Conservation (phyloP, 2,113 vertebrate species). For the Brachirus orientalis region DNA sequence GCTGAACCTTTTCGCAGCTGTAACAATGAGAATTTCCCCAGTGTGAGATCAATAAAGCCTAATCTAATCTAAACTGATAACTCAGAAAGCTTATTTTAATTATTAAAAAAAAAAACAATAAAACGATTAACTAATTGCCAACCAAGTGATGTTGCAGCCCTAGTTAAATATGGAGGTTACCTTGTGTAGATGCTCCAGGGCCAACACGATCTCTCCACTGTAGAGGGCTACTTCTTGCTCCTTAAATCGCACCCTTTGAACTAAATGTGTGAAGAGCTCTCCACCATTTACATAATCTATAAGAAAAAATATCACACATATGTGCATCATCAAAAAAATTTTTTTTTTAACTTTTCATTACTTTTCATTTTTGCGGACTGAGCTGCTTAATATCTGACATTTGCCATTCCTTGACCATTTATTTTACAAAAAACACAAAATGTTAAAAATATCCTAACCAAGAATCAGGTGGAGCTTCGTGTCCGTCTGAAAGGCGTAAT, state of each 20-base stretch:
- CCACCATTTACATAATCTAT: slow-evolving; percentile 98
- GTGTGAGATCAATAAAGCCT: too few species aligned
- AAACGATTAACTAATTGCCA: too few species aligned
- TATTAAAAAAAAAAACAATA: neutral
- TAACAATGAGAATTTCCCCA: too few species aligned
- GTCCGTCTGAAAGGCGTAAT: slow-evolving; percentile 98
- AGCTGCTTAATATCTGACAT: neutral
- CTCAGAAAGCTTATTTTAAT: neutral
- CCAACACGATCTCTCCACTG: slow-evolving; percentile 94
- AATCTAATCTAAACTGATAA: too few species aligned
- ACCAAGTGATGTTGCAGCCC: neutral
- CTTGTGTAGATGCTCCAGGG: slow-evolving; percentile 96
- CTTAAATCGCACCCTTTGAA: slow-evolving; percentile 95
- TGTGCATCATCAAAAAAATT: neutral
- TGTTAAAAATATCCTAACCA: slow-evolving; percentile 74
- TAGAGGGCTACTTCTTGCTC: slow-evolving; percentile 94
- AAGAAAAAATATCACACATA: neutral
- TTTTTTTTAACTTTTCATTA: too few species aligned
- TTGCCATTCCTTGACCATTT: too few species aligned
- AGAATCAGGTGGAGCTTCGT: slow-evolving; percentile 98
- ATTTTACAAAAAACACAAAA: neutral
- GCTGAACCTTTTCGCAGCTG: too few species aligned
- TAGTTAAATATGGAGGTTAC: slow-evolving; percentile 71
- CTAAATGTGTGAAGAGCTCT: slow-evolving; percentile 98
- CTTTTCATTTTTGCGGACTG: too few species aligned